phyloP scores from a whole-genome alignment of 2,797 vertebrate species.

The Coccyzus lansbergi region DNA sequence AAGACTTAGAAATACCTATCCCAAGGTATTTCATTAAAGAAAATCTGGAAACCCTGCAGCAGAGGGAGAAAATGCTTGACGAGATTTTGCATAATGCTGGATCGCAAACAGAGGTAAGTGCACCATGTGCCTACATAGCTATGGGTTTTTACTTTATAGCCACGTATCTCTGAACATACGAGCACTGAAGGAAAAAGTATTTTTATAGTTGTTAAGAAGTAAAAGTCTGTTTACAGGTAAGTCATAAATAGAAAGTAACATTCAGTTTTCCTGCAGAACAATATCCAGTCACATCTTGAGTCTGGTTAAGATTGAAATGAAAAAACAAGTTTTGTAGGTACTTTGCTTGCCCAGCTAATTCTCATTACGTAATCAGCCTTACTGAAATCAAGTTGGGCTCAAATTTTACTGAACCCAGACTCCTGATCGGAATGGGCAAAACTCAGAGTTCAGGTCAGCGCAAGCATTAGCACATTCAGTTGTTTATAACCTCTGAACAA shows the following conservation, averaged over 20 bases:
- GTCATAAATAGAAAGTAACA: neutral
- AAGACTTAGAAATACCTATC: slow-evolving; percentile 85
- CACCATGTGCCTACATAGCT: neutral
- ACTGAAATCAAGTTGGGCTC: neutral
- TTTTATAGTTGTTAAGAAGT: neutral
- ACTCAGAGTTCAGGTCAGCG: neutral
- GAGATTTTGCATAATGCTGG: slow-evolving; percentile 75
- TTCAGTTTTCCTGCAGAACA: neutral
- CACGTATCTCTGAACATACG: accelerated
- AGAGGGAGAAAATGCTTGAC: slow-evolving; percentile 80
- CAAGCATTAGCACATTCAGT: neutral
- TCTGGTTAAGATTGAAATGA: neutral
- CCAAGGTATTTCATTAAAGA: slow-evolving; percentile 87
- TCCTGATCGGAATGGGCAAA: neutral
- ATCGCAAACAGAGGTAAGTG: slow-evolving; percentile 60
- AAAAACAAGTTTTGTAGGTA: neutral
- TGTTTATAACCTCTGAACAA: slow-evolving; percentile 3
- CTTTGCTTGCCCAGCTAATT: neutral
- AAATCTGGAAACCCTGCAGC: slow-evolving; percentile 77
- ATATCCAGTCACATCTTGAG: neutral
- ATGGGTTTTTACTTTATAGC: neutral
- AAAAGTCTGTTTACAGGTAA: slow-evolving; percentile 12
- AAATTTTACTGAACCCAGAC: neutral
- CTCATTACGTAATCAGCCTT: neutral
- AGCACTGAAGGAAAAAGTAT: neutral